Percentiles rank a stretch among this genome's conserved stretches.
phyloP scores from a whole-genome alignment of 2,113 vertebrate species.

The Rhynchomys soricoides region DNA sequence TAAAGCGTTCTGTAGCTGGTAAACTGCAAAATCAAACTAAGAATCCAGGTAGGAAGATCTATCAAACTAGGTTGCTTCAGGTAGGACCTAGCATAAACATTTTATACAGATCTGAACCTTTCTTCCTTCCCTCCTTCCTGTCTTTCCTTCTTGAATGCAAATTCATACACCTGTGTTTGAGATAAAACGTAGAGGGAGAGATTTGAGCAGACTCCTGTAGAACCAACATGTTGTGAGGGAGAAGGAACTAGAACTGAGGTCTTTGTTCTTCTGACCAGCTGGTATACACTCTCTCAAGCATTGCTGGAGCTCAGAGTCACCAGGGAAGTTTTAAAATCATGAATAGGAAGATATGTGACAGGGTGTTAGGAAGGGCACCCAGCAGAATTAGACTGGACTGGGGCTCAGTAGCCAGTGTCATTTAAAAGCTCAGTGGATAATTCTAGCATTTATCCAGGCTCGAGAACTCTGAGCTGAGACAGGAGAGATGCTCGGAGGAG shows the following conservation, averaged over 20 bases:
- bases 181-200: not conserved
- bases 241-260: not conserved
- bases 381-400: not conserved
- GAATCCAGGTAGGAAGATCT: not conserved
- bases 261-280: not conserved
- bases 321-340: not conserved
- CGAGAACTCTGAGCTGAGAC: not conserved
- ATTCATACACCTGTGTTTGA: not conserved
- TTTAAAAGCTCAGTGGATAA: not conserved
- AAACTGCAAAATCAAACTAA: not conserved
- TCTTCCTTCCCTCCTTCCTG: not conserved
- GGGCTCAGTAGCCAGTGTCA: not conserved
- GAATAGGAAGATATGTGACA: not conserved
- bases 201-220: not conserved
- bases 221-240: not conserved
- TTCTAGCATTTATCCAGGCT: not conserved
- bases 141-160: not conserved
- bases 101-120: not conserved
- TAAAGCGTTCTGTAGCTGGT: not conserved
- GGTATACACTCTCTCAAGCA: not conserved
- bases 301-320: not conserved
- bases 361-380: not conserved
- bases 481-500: not conserved
- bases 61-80: not conserved
- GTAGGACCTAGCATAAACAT: not conserved